Evolutionary conservation across 2,888 invertebrate genomes (phyloP).

Genomic region (Rhaphigaster nebulosa): DNA sequence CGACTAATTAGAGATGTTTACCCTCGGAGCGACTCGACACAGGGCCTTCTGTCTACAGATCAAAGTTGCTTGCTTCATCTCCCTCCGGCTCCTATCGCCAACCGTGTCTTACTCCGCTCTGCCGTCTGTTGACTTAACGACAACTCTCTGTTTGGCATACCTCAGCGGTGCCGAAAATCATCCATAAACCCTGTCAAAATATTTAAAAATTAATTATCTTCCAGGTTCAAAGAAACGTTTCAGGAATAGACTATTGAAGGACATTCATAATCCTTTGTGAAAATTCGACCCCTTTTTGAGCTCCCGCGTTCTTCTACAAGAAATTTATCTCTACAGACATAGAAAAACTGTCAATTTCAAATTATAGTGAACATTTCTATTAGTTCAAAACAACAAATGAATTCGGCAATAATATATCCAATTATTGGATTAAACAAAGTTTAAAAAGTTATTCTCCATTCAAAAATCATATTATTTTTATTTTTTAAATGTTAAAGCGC

Average conservation of each 20-base stretch:
- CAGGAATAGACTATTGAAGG: neutral
- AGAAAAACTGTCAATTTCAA: no score
- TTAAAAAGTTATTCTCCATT: no score
- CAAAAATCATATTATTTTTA: no score
- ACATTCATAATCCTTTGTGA: neutral
- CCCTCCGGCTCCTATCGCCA: neutral
- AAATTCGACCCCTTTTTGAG: no score
- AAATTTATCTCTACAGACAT: neutral
- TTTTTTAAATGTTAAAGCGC: no score
- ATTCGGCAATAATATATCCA: no score
- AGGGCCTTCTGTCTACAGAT: constrained; percentile 43
- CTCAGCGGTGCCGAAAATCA: neutral
- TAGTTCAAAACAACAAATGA: no score
- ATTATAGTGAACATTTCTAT: no score
- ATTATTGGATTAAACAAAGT: no score
- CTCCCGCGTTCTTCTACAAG: no score
- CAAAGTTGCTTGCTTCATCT: constrained; percentile 30
- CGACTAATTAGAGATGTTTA: constrained; percentile 47
- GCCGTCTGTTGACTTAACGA: constrained; percentile 17
- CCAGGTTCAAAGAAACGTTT: neutral
- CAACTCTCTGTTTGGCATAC: neutral
- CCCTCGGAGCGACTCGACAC: constrained; percentile 22
- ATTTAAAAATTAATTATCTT: neutral
- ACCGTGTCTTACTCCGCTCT: neutral
- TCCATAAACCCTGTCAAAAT: neutral